Evolutionary conservation across 2,113 vertebrate genomes (phyloP).

Genomic region (Arvicanthis niloticus): DNA sequence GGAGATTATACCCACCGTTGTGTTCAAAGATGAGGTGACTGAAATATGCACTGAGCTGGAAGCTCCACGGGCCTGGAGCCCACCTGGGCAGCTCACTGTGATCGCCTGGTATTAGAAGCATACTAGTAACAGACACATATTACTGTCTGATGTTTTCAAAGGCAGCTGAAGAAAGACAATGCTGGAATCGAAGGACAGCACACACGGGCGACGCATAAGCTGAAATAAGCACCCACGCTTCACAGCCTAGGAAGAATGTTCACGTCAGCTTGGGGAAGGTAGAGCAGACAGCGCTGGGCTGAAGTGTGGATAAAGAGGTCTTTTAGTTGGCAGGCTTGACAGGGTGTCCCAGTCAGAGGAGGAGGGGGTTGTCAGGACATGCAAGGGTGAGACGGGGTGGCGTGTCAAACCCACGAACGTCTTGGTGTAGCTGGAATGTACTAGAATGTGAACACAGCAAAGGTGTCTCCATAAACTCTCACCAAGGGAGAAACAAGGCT

Average conservation of each 20-base stretch:
- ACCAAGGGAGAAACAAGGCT: conserved; percentile 63
- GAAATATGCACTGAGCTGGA: neutral
- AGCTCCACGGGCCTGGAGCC: neutral
- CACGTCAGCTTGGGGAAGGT: neutral
- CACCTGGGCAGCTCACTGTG: neutral
- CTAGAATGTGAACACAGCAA: neutral
- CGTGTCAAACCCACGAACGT: neutral
- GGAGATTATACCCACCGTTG: neutral
- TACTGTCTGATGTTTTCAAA: neutral
- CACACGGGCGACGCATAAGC: neutral
- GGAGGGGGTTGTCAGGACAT: rapidly evolving
- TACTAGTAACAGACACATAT: neutral
- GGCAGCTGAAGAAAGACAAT: neutral
- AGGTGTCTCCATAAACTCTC: conserved; percentile 49
- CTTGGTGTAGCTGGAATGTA: neutral
- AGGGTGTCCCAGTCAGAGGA: neutral
- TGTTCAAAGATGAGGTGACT: neutral
- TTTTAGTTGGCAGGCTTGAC: neutral
- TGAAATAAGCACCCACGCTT: neutral
- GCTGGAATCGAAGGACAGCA: neutral
- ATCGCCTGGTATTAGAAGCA: neutral
- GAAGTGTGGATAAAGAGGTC: neutral
- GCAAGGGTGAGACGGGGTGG: neutral
- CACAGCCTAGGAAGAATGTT: neutral
- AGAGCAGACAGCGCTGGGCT: neutral